Conservation (phyloP, 1,140 invertebrate genomes). For the Cylas formicarius region DNA sequence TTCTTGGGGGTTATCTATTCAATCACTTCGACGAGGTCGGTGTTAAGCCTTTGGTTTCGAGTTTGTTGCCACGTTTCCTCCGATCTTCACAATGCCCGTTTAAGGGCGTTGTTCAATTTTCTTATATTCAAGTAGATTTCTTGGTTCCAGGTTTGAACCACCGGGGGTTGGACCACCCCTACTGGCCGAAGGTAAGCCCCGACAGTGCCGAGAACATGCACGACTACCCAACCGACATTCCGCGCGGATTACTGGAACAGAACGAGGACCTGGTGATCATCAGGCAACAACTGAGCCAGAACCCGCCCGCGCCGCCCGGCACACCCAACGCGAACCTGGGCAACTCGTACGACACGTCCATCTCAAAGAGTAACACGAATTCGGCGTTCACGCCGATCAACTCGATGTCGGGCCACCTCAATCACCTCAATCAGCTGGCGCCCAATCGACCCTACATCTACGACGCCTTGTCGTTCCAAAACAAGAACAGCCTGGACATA, state of each 20-base stretch:
- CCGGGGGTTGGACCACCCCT: conserved; percentile 59
- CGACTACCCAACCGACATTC: conserved; percentile 53
- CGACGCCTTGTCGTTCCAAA: conserved; percentile 81
- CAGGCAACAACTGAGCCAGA: conserved; percentile 43
- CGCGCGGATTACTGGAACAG: conserved; percentile 43
- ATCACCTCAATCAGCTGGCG: conserved; percentile 62
- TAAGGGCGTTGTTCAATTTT: neutral
- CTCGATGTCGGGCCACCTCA: conserved; percentile 66
- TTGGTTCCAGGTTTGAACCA: conserved; percentile 52
- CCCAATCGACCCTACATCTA: conserved; percentile 81
- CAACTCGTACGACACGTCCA: conserved; percentile 43
- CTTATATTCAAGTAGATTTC: conserved; percentile 35
- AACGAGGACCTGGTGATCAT: conserved; percentile 50
- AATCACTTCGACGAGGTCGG: too few relatives aligned
- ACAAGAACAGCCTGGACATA: conserved; percentile 46
- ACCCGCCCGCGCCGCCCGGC: conserved; percentile 38
- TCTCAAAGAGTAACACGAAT: conserved; percentile 53
- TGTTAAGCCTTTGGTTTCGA: too few relatives aligned
- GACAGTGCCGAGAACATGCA: conserved; percentile 52
- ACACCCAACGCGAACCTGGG: conserved; percentile 36
- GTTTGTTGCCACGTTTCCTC: too few relatives aligned
- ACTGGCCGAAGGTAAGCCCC: conserved; percentile 72
- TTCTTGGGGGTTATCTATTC: too few relatives aligned
- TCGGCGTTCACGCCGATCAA: conserved; percentile 89
- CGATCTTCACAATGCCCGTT: too few relatives aligned